Evolutionary conservation across 2,797 vertebrate genomes (phyloP).

Genomic region (Crocidura indochinensis): DNA sequence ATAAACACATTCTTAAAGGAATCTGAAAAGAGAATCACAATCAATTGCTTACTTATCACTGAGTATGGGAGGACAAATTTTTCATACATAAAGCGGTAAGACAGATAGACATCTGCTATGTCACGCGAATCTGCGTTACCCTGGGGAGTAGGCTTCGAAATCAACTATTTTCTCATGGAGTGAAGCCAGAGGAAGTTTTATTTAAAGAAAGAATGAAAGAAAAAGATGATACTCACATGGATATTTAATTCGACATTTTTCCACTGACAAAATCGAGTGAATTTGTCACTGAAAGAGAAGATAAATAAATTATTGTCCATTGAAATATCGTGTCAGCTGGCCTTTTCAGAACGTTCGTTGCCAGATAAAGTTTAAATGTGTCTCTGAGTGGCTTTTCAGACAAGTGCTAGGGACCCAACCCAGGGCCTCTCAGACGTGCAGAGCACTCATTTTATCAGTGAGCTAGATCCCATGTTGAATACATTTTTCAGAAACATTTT

Average conservation of each 20-base stretch:
- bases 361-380: fast-evolving
- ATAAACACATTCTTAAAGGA: background rate
- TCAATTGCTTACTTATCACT: background rate
- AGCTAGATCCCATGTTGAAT: no score
- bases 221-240: constrained; percentile 94
- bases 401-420: no score
- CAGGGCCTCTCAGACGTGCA: no score
- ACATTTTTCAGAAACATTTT: background rate
- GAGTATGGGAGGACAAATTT: background rate
- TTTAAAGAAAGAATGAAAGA: constrained; percentile 21
- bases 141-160: background rate
- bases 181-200: constrained; percentile 60
- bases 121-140: background rate
- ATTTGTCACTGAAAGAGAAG: constrained; percentile 94
- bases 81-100: background rate
- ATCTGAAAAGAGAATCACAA: background rate
- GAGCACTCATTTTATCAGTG: no score
- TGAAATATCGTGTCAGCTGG: background rate
- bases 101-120: background rate
- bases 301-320: constrained; percentile 71
- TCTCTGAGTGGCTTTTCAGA: background rate
- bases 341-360: no score
- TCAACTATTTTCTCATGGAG: constrained; percentile 71
- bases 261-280: constrained; percentile 99
- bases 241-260: constrained; percentile 99